Evolutionary conservation across 2,888 invertebrate species (phyloP).

Genomic region (Atethmia centrago): DNA sequence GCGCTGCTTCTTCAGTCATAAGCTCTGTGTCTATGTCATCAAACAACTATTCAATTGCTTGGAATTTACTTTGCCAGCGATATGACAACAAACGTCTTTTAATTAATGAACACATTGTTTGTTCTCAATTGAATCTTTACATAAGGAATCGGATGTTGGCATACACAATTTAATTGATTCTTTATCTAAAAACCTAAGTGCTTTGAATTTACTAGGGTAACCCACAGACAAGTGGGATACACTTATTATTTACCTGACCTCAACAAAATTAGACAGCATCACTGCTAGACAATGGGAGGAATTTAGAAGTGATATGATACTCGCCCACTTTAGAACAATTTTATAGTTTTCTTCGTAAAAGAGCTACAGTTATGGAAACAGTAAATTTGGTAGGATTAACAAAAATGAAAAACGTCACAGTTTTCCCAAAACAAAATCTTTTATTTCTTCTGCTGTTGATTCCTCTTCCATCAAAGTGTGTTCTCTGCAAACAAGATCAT

Average conservation of each 20-base stretch:
- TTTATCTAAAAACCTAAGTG: neutral
- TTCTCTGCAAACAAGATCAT: too few relatives aligned
- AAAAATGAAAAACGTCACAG: too few relatives aligned
- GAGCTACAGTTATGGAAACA: too few relatives aligned
- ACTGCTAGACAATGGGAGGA: neutral
- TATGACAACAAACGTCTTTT: constrained; percentile 1
- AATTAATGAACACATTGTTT: constrained; percentile 14
- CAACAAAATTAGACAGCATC: neutral
- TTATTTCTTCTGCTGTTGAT: too few relatives aligned
- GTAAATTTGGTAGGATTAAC: too few relatives aligned
- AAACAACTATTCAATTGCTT: neutral
- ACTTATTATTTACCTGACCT: constrained; percentile 1
- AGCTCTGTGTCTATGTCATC: neutral
- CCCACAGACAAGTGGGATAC: neutral
- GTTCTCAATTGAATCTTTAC: neutral
- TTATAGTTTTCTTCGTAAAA: too few relatives aligned
- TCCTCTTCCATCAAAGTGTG: too few relatives aligned
- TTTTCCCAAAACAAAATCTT: too few relatives aligned
- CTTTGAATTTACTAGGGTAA: neutral
- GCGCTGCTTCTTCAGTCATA: constrained; percentile 4
- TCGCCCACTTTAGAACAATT: too few relatives aligned
- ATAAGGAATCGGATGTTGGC: neutral
- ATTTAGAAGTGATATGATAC: too few relatives aligned
- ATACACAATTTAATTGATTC: constrained; percentile 2
- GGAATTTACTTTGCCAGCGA: constrained; percentile 7